Conservation (phyloP, 2,888 invertebrate species). For the Drosophila siamana region DNA sequence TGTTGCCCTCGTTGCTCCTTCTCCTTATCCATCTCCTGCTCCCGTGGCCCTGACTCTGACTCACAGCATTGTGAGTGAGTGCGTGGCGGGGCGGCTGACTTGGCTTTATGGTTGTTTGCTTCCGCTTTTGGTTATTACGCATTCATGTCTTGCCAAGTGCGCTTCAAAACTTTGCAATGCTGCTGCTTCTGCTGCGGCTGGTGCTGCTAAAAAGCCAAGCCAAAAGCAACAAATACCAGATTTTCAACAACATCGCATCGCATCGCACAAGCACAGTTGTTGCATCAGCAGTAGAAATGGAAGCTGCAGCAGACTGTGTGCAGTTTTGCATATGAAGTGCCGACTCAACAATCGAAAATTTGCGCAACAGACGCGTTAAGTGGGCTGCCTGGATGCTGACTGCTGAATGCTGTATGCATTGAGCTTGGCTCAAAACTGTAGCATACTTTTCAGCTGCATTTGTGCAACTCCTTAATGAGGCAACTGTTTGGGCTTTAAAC, state of each 20-base stretch:
- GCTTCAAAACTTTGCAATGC: constrained; percentile 74
- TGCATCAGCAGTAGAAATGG: constrained; percentile 17
- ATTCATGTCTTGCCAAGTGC: constrained; percentile 82
- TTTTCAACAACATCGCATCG: constrained; percentile 70
- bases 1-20: constrained; percentile 52
- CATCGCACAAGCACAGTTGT: constrained; percentile 24
- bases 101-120: constrained; percentile 82
- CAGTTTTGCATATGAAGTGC: constrained; percentile 80
- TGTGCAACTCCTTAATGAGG: constrained; percentile 75
- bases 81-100: constrained; percentile 59
- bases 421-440: constrained; percentile 49
- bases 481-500: constrained; percentile 29
- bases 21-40: constrained; percentile 12
- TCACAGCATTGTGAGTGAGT: constrained; percentile 35
- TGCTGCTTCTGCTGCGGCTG: constrained; percentile 47
- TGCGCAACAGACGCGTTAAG: constrained; percentile 79
- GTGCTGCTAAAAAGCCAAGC: constrained; percentile 65
- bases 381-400: constrained; percentile 34
- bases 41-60: constrained; percentile 25
- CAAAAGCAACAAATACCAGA: constrained; percentile 79
- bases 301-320: constrained; percentile 38
- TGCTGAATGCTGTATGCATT: constrained; percentile 29
- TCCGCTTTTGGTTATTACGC: constrained; percentile 81
- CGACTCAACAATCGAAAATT: constrained; percentile 81
- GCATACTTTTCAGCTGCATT: constrained; percentile 73